Evolutionary conservation across 1,140 invertebrate genomes (phyloP).

Genomic region (Cardiocondyla obscurior): DNA sequence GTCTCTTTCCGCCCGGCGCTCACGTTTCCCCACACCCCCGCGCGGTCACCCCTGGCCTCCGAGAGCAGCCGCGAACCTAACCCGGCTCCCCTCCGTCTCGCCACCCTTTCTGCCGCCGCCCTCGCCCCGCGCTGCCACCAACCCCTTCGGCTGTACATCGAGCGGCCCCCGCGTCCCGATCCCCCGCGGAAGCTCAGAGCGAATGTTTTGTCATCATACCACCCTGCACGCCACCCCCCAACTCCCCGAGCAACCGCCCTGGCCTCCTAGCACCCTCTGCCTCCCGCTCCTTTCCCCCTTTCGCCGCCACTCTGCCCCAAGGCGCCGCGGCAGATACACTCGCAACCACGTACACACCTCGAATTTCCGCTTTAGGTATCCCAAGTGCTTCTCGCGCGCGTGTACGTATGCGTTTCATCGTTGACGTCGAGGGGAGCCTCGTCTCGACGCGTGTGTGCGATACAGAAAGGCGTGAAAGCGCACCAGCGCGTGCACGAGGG

Average conservation of each 20-base stretch:
- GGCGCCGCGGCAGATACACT: constrained; percentile 76
- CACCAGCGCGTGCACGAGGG: background rate
- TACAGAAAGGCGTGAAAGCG: constrained; percentile 36
- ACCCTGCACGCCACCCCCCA: constrained; percentile 66
- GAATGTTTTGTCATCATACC: constrained; percentile 80
- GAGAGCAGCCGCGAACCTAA: constrained; percentile 70
- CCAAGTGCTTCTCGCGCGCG: constrained; percentile 68
- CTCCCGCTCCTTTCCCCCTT: constrained; percentile 2
- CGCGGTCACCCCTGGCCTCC: constrained; percentile 54
- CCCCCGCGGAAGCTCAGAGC: constrained; percentile 76
- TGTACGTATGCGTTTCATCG: constrained; percentile 44
- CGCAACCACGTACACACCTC: constrained; percentile 79
- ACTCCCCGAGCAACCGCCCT: constrained; percentile 54
- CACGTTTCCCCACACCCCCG: constrained; percentile 72
- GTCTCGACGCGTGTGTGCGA: background rate
- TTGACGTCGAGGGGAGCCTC: constrained; percentile 23
- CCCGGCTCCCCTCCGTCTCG: constrained; percentile 55
- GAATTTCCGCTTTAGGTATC: constrained; percentile 78
- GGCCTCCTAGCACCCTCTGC: constrained; percentile 39
- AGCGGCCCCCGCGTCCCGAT: constrained; percentile 57
- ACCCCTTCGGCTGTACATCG: constrained; percentile 44
- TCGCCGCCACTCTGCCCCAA: constrained; percentile 56
- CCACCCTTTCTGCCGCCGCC: background rate
- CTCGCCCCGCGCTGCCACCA: constrained; percentile 3
- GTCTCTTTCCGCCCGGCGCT: constrained; percentile 73